phyloP scores from a whole-genome alignment of 2,888 invertebrate genomes.

The Cremastobaeus sp. region DNA sequence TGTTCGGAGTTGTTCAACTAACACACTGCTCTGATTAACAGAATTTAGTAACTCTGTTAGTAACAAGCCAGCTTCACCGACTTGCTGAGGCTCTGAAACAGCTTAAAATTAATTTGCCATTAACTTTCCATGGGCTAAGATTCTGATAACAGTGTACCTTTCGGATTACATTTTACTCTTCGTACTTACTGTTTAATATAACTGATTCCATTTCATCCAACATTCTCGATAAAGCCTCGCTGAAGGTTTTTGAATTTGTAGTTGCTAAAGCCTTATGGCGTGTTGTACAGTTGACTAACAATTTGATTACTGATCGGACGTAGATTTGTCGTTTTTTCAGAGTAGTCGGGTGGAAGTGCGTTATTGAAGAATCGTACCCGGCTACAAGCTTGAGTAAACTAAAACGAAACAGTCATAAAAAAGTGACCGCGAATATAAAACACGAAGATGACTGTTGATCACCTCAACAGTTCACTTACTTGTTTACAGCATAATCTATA shows the following conservation, averaged over 20 bases:
- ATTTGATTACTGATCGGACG: constrained; percentile 81
- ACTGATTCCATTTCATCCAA: constrained; percentile 80
- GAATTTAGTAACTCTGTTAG: constrained; percentile 80
- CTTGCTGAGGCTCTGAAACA: constrained; percentile 76
- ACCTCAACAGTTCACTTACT: too few relatives aligned
- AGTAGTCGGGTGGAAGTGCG: constrained; percentile 78
- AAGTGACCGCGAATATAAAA: too few relatives aligned
- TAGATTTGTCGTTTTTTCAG: constrained; percentile 82
- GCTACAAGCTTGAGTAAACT: constrained; percentile 83
- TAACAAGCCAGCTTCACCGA: constrained; percentile 79
- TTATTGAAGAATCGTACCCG: constrained; percentile 79
- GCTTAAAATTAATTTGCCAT: constrained; percentile 71
- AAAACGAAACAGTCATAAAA: constrained; percentile 30
- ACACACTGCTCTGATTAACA: constrained; percentile 75
- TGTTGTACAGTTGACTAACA: constrained; percentile 80
- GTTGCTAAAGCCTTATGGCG: constrained; percentile 80
- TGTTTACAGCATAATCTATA: constrained; percentile 81
- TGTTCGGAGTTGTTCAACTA: constrained; percentile 72
- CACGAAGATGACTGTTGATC: too few relatives aligned
- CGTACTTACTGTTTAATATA: constrained; percentile 77
- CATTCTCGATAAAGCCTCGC: constrained; percentile 79
- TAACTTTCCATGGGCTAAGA: too few relatives aligned
- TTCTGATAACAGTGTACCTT: too few relatives aligned
- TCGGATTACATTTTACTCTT: too few relatives aligned
- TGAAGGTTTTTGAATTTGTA: constrained; percentile 79